Base-by-base conservation (phyloP, 2,113 vertebrate species). In the Saguinus midas region DNA sequence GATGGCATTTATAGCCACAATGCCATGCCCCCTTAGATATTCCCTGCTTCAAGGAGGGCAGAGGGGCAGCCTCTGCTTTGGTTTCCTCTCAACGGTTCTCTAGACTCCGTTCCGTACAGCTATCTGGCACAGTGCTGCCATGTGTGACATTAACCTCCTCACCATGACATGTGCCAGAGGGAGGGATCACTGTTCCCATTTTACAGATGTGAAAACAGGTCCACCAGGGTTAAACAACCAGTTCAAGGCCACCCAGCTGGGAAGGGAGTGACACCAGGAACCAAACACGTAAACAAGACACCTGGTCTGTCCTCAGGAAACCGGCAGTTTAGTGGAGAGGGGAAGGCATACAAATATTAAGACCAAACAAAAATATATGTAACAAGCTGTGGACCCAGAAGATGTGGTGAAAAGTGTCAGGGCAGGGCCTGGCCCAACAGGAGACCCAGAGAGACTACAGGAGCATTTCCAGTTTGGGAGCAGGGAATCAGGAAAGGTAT, bases 1-100 rank as follows among this genome's bases (percentile, higher is more conserved):
- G 95, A 76, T 14, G 48, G 94, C 97, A 94, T 87, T 95, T 23
- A 70, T 72, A 21, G 87, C 86, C 97, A 97, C 90, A 93, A 25
- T 35, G 18, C n/a, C 43, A 57, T 0, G 1, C 40, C 18, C n/a
- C 48, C 50, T 37, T 0, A 14, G 45, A 29, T 27, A 73, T 2
- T 17, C 35, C 23, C 23, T 17, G 73, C 52, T 43, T 83, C 45
- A 8, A 35, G 52, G 29, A 50, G 6, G 18, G 52, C 2, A 4
- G 40, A 61, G 23, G n/a, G n/a, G 64, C 1, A 43, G 80, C 48
- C 16, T 83, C 12, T 82, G 75, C n/a, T 32, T 8, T 57, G 16
- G n/a, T 64, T 87, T 93, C 40, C 43, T 75, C 57, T 64, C 10
- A 48, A 5, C 16, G 50, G n/a, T 29, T 37, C 57, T n/a, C 6